Evolutionary conservation across 1,140 invertebrate genomes (phyloP).

Genomic region (Caenorhabditis remanei): DNA sequence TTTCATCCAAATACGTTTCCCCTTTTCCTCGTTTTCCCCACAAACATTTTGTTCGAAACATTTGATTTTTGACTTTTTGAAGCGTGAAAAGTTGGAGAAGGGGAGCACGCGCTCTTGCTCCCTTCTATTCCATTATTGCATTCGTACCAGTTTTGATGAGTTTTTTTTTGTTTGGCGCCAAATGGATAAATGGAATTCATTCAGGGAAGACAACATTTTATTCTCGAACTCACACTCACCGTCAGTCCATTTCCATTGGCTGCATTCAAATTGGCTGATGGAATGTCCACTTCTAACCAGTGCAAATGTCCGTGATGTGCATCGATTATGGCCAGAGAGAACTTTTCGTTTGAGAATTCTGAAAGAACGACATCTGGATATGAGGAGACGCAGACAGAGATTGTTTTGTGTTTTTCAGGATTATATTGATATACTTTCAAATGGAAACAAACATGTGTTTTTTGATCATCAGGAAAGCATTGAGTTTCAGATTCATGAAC

Average conservation of each 20-base stretch:
- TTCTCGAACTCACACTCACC: slow-evolving; percentile 23
- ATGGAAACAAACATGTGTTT: no score
- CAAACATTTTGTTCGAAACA: background rate
- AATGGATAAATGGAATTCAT: background rate
- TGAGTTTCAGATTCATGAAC: background rate
- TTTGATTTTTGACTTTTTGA: slow-evolving; percentile 42
- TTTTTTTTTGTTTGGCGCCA: background rate
- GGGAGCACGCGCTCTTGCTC: background rate
- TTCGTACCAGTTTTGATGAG: slow-evolving; percentile 56
- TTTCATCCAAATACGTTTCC: background rate
- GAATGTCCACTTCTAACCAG: slow-evolving; percentile 74
- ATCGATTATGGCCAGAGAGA: slow-evolving; percentile 73
- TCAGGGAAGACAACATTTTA: background rate
- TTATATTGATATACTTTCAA: no score
- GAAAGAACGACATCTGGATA: background rate
- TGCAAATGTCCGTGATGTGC: slow-evolving; percentile 67
- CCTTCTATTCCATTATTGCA: slow-evolving; percentile 11
- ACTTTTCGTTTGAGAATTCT: slow-evolving; percentile 74
- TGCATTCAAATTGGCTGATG: slow-evolving; percentile 68
- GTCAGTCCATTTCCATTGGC: slow-evolving; percentile 63
- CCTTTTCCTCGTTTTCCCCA: background rate
- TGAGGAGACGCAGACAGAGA: no score
- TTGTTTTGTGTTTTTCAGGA: no score
- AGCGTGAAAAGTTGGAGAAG: slow-evolving; percentile 6
- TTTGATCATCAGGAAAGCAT: background rate